phyloP scores from a whole-genome alignment of 2,113 vertebrate genomes.

The Prochilodus magdalenae region DNA sequence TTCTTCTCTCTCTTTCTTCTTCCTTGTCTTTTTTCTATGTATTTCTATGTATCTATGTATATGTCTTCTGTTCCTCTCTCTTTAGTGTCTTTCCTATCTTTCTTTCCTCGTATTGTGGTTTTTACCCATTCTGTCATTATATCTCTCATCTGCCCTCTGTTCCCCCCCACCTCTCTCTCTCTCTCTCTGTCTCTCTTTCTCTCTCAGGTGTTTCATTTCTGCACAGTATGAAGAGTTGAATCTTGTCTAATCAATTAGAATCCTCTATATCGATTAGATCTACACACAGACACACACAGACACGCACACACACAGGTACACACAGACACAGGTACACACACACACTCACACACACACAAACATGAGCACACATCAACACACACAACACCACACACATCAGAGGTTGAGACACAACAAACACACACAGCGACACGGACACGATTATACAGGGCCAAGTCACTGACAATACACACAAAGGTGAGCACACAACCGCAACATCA shows the following conservation, averaged over 20 bases:
- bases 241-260: constrained; percentile 41
- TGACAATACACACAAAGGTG: no score
- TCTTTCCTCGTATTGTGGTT: no score
- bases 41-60: not conserved
- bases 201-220: constrained; percentile 27
- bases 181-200: not conserved
- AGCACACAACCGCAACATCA: no score
- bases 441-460: no score
- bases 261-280: constrained; percentile 27
- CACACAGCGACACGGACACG: no score
- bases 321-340: constrained; percentile 3
- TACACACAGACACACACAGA: not conserved
- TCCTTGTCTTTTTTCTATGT: no score
- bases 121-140: not conserved
- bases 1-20: no score
- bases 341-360: constrained; percentile 11
- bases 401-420: no score
- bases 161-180: not conserved
- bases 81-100: no score
- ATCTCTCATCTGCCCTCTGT: not conserved
- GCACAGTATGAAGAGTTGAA: constrained; percentile 33
- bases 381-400: no score
- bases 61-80: not conserved
- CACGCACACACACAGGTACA: constrained; percentile 11
- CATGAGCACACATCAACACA: no score